Conservation (phyloP, 2,797 vertebrate species). For the Myripristis murdjan region DNA sequence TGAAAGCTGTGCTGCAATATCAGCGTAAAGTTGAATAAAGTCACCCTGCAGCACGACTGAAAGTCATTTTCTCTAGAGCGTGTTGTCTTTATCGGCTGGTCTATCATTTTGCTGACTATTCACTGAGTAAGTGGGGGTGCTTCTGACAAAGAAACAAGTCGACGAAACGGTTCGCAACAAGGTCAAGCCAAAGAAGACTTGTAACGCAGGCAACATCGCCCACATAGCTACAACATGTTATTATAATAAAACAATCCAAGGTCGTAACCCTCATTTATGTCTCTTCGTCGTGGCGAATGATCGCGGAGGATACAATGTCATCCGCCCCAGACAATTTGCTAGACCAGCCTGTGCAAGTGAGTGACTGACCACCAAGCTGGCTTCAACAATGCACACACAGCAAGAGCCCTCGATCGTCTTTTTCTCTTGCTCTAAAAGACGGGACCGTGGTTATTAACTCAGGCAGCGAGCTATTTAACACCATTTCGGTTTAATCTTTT, state of each 20-base stretch:
- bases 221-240: slow-evolving; percentile 40
- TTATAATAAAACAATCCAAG: slow-evolving; percentile 62
- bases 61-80: slow-evolving; percentile 68
- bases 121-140: slow-evolving; percentile 54
- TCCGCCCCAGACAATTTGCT: slow-evolving; percentile 75
- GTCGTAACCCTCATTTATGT: slow-evolving; percentile 64
- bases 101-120: slow-evolving; percentile 75
- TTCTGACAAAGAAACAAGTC: slow-evolving; percentile 80
- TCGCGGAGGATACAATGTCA: slow-evolving; percentile 76
- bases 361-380: slow-evolving; percentile 56
- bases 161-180: slow-evolving; percentile 80
- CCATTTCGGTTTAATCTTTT: slow-evolving; percentile 41
- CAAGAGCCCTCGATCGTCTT: slow-evolving; percentile 18
- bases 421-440: background rate
- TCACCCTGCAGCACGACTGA: slow-evolving; percentile 31
- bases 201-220: slow-evolving; percentile 35
- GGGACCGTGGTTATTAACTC: slow-evolving; percentile 16
- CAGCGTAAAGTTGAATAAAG: slow-evolving; percentile 54
- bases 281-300: slow-evolving; percentile 40
- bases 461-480: slow-evolving; percentile 48
- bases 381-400: slow-evolving; percentile 22
- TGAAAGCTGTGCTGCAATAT: slow-evolving; percentile 13
- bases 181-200: slow-evolving; percentile 73
- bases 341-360: slow-evolving; percentile 57
- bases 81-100: slow-evolving; percentile 44